These are phyloP conservation scores for Drosophila aldrichi DNA, from an alignment of 2,888 invertebrate genomes.

Conservation along the genomic window DNA sequence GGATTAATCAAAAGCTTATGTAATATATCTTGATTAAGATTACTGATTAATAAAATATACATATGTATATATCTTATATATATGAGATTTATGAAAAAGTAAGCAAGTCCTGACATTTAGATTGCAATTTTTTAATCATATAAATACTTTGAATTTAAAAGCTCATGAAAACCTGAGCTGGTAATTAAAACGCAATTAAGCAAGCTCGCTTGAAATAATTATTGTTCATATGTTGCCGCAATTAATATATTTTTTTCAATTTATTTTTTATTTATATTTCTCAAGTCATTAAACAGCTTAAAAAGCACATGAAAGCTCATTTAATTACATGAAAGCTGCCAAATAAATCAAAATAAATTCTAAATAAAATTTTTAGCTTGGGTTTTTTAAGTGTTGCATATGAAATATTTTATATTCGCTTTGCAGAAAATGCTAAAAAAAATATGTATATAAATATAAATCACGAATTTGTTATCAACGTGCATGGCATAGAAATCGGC, in stretches of 20 bases:
- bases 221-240: background rate
- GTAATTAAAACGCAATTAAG: too few species aligned
- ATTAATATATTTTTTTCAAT: too few species aligned
- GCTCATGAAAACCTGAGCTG: background rate
- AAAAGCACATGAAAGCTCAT: too few species aligned
- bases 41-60: background rate
- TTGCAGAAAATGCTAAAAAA: slow-evolving; percentile 9
- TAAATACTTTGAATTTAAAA: background rate
- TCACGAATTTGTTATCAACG: slow-evolving; percentile 23
- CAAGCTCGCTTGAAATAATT: too few species aligned
- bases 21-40: background rate
- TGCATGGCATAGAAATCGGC: slow-evolving; percentile 21
- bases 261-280: too few species aligned
- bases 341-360: background rate
- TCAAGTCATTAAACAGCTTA: too few species aligned
- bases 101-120: background rate
- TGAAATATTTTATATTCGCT: slow-evolving; percentile 10
- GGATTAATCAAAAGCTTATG: background rate
- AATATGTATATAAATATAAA: slow-evolving; percentile 21
- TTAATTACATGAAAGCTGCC: too few species aligned
- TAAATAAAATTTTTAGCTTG: background rate
- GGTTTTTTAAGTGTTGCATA: background rate
- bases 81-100: background rate
- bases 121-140: background rate
- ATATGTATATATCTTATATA: too few species aligned